phyloP scores from a whole-genome alignment of 2,113 vertebrate genomes.

The Dromas ardeola region DNA sequence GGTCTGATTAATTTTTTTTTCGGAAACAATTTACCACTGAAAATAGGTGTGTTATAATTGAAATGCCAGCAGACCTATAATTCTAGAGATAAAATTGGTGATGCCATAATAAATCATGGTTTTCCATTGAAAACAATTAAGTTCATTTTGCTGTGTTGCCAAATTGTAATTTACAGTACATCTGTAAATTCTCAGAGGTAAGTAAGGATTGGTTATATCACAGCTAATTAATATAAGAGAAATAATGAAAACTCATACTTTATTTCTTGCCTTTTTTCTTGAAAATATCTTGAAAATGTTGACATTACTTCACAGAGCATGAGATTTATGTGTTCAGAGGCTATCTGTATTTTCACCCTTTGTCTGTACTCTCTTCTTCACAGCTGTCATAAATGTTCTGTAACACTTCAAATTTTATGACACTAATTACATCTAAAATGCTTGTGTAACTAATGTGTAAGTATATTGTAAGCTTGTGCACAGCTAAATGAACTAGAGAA shows the following conservation, averaged over 20 bases:
- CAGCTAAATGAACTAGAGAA: constrained; percentile 42
- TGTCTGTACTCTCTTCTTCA: neutral
- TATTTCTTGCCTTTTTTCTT: neutral
- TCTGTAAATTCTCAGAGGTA: neutral
- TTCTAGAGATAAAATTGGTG: neutral
- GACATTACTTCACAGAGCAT: neutral
- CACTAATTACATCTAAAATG: constrained; percentile 49
- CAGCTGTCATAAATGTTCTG: constrained; percentile 26
- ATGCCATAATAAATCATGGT: neutral
- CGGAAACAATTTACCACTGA: neutral
- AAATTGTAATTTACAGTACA: neutral
- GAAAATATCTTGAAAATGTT: neutral
- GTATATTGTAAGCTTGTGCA: constrained; percentile 16
- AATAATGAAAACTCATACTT: neutral
- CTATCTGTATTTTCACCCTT: constrained; percentile 18
- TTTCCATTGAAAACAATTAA: neutral
- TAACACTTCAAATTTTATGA: constrained; percentile 49
- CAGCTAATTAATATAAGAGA: constrained; percentile 19
- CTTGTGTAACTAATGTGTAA: constrained; percentile 41
- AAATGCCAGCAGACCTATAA: neutral
- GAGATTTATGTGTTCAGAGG: neutral
- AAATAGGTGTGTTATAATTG: neutral
- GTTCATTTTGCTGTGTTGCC: neutral
- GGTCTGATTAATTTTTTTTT: neutral
- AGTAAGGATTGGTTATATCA: neutral